A percentile compares a stretch with the other conserved stretches of the same genome.
Evolutionary conservation across 2,797 vertebrate genomes (phyloP).

Genomic region (Scarus forsteni): DNA sequence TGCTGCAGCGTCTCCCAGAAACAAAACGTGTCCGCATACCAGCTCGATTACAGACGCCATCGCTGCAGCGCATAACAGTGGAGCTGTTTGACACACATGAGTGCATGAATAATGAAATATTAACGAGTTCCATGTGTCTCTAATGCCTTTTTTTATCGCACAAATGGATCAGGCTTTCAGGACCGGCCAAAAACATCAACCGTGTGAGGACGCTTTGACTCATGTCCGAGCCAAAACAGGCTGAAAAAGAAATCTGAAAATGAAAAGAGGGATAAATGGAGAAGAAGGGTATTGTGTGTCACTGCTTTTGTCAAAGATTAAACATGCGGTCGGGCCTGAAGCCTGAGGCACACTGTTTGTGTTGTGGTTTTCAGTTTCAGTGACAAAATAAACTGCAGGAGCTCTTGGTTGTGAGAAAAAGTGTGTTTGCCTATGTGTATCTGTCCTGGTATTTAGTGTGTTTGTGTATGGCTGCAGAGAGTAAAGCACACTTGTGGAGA

Average conservation of each 20-base stretch:
- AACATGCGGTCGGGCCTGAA: conserved; percentile 61
- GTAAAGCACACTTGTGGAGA: conserved; percentile 29
- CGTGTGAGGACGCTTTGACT: conserved; percentile 47
- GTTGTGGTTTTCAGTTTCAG: conserved; percentile 78
- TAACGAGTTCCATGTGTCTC: conserved; percentile 64
- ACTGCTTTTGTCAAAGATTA: conserved; percentile 58
- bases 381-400: conserved; percentile 76
- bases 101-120: conserved; percentile 72
- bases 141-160: conserved; percentile 53
- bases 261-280: conserved; percentile 23
- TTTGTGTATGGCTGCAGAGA: conserved; percentile 57
- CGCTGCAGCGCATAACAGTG: conserved; percentile 29
- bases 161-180: conserved; percentile 58
- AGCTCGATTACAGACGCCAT: conserved; percentile 57
- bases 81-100: conserved; percentile 33
- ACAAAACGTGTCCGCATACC: conserved; percentile 33
- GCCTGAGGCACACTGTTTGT: conserved; percentile 64
- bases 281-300: conserved; percentile 51
- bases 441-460: conserved; percentile 59
- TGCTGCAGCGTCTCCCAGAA: conserved; percentile 52
- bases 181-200: conserved; percentile 45
- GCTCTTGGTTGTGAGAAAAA: conserved; percentile 69
- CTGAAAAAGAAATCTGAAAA: conserved; percentile 12
- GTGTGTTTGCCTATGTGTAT: conserved; percentile 62
- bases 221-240: conserved; percentile 37